Evolutionary conservation across 2,888 invertebrate species (phyloP), one percentile per base, ranked within the genome.

Genomic region (Tiphia femorata): DNA sequence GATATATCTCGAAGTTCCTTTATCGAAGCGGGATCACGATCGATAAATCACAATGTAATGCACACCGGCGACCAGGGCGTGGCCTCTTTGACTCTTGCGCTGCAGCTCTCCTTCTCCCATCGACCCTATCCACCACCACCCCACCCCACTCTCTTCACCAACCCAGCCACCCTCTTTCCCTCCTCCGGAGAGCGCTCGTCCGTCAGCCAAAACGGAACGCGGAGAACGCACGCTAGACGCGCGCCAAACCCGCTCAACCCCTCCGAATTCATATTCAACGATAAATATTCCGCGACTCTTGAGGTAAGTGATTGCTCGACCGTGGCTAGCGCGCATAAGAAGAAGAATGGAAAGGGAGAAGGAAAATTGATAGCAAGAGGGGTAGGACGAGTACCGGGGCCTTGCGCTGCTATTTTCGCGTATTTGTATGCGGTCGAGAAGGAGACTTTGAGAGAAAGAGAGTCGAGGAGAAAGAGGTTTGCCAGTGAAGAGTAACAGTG

Each of bases 301-400:
- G 57, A 56, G 59, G 61, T 67, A 70, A 65, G 56, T 56, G 70
- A 70, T 70, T 70, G 65, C 63, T 57, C 58, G 54, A 42, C 12
- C 43, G 5, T 10, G 43, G 23, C 19, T 16, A 10, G 3, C 8
- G 25, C n/a, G 21, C n/a, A 19, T 8, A 20, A 6, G 21, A 19
- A 5, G 19, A 30, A 30, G 6, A 19, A 6, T 38, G 27, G 19
- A 29, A 17, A 29, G 4, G n/a, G 25, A n/a, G 7, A 16, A 12
- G 17, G 25, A 2, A 10, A 7, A 3, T 8, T 4, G 12, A 14
- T 16, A 25, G 16, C 16, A 37, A 17, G 19, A 37, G 17, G 23
- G 16, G 25, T 27, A 25, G 19, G 19, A 20, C 19, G 33, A 12
- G 33, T 44, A 16, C 12, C 30, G 20, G 19, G 2, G 10, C 20